phyloP scores from a whole-genome alignment of 2,888 invertebrate species.

The Mystacides longicornis region DNA sequence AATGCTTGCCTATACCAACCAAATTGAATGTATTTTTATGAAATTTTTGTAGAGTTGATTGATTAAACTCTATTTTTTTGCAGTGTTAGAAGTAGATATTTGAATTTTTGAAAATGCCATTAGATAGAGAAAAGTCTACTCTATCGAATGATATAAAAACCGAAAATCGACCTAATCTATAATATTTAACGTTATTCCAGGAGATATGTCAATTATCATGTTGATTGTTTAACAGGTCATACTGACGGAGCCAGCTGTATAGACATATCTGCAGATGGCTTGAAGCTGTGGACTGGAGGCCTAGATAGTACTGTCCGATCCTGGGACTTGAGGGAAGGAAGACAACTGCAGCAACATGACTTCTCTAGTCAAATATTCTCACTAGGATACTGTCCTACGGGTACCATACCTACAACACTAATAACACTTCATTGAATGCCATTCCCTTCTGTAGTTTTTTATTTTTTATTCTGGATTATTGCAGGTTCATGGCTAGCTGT shows the following conservation, averaged over 20 bases:
- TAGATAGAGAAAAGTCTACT: no score
- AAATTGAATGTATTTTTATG: no score
- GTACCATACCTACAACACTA: no score
- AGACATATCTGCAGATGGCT: slow-evolving; percentile 91
- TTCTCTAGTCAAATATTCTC: slow-evolving; percentile 87
- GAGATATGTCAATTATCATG: no score
- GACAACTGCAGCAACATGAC: slow-evolving; percentile 91
- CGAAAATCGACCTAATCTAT: no score
- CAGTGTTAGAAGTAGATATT: no score
- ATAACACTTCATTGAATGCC: no score
- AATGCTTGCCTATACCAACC: no score
- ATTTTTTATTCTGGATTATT: slow-evolving; percentile 7
- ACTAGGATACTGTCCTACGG: slow-evolving; percentile 87
- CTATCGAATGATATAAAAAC: no score
- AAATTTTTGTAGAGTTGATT: slow-evolving; percentile 8
- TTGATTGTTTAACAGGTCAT: slow-evolving; percentile 67
- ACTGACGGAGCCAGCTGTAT: slow-evolving; percentile 98
- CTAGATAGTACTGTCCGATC: slow-evolving; percentile 94
- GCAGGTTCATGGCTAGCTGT: slow-evolving; percentile 91
- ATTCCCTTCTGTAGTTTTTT: neutral
- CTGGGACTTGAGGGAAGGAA: slow-evolving; percentile 91
- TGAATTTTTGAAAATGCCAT: no score
- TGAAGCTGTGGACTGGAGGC: slow-evolving; percentile 86
- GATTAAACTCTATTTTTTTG: neutral
- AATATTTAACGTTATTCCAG: no score